Evolutionary conservation across 2,888 invertebrate species (phyloP).

Genomic region (Pseudanteris insignis): DNA sequence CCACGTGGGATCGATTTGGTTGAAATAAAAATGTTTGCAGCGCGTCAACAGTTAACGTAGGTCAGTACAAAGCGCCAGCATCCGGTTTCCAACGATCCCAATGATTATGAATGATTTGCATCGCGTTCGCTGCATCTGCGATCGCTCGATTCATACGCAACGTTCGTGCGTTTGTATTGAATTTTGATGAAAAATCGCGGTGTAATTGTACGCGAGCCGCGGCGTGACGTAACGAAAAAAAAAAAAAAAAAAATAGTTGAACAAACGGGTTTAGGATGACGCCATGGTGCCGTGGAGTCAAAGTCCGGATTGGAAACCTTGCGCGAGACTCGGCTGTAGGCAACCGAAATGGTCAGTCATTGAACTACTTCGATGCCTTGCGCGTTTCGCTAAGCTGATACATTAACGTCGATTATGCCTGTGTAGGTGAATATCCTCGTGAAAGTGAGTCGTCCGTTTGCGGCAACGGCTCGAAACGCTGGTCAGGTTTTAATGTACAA

Average conservation of each 20-base stretch:
- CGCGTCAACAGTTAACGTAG: too few relatives aligned
- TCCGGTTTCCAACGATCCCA: too few relatives aligned
- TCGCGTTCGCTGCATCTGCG: too few relatives aligned
- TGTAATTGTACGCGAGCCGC: not conserved
- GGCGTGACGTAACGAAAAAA: slow-evolving; percentile 1
- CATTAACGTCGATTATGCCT: not conserved
- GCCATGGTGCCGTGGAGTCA: not conserved
- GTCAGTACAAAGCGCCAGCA: too few relatives aligned
- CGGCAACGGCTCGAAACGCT: slow-evolving; percentile 6
- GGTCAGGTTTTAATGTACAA: not conserved
- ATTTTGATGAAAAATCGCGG: too few relatives aligned
- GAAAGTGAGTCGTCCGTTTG: slow-evolving; percentile 24
- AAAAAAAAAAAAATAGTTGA: too few relatives aligned
- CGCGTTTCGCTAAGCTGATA: slow-evolving; percentile 4
- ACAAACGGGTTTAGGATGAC: slow-evolving; percentile 3
- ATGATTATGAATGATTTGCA: too few relatives aligned
- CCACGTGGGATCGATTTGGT: too few relatives aligned
- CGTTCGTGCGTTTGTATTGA: too few relatives aligned
- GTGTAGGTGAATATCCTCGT: slow-evolving; percentile 3
- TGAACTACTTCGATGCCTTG: slow-evolving; percentile 13
- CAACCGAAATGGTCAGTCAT: slow-evolving; percentile 14
- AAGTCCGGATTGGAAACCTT: slow-evolving; percentile 1
- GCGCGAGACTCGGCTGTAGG: slow-evolving; percentile 3
- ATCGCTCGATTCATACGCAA: too few relatives aligned
- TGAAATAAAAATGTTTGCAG: too few relatives aligned